Evolutionary conservation across 2,888 invertebrate genomes (phyloP).

Genomic region (Melinopterus prodromus): DNA sequence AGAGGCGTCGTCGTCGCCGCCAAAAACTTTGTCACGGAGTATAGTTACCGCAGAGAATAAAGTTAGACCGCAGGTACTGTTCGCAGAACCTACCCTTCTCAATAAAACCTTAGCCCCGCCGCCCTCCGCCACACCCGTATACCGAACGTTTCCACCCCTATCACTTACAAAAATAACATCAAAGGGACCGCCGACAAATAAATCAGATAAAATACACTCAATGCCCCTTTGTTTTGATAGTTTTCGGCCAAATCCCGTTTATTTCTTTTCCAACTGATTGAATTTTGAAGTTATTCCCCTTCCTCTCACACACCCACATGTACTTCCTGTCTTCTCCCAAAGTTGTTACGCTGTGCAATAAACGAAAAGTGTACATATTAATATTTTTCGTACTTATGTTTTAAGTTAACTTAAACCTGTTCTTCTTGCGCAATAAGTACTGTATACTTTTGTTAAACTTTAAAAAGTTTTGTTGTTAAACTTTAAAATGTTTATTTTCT

Average conservation of each 20-base stretch:
- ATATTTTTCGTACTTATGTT: too few species aligned
- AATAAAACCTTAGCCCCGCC: conserved; percentile 9
- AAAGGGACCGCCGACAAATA: conserved; percentile 4
- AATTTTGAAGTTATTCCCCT: conserved; percentile 26
- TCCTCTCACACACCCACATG: conserved; percentile 7
- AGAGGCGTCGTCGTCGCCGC: conserved; percentile 39
- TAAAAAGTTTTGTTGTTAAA: too few species aligned
- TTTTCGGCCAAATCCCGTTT: conserved; percentile 11
- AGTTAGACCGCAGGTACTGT: conserved; percentile 45
- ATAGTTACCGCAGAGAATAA: conserved; percentile 45
- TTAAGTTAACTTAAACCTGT: too few species aligned
- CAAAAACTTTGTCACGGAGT: conserved; percentile 48
- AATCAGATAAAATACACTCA: neutral
- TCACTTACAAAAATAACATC: conserved; percentile 18
- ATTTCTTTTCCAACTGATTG: conserved; percentile 12
- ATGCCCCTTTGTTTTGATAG: conserved; percentile 21
- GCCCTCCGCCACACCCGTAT: neutral
- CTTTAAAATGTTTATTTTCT: too few species aligned
- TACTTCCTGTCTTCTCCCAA: neutral
- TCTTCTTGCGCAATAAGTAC: too few species aligned
- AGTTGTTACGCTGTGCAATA: too few species aligned
- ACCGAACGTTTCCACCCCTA: conserved; percentile 40
- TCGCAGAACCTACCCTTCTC: conserved; percentile 17
- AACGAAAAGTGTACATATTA: too few species aligned
- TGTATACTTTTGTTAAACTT: too few species aligned